Evolutionary conservation across 2,888 invertebrate species (phyloP).

Genomic region (Erebia aethiops): DNA sequence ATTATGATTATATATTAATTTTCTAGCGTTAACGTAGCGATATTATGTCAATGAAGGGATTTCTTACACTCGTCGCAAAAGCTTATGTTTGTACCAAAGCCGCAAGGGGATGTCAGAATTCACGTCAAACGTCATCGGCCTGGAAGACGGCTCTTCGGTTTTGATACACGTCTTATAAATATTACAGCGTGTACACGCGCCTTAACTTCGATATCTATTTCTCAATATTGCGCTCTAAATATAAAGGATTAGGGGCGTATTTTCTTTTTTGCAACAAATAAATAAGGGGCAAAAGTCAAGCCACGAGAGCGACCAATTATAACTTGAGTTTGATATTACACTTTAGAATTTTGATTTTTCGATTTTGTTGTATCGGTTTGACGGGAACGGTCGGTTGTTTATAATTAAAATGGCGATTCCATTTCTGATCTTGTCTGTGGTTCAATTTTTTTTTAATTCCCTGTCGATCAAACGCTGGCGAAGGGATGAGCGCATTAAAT

Average conservation of each 20-base stretch:
- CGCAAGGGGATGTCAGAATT: constrained; percentile 73
- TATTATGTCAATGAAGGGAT: not conserved
- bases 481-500: constrained; percentile 51
- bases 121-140: constrained; percentile 81
- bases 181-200: constrained; percentile 62
- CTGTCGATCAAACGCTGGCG: constrained; percentile 68
- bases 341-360: constrained; percentile 77
- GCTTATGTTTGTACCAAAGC: constrained; percentile 46
- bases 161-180: constrained; percentile 79
- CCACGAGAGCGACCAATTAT: constrained; percentile 74
- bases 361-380: constrained; percentile 74
- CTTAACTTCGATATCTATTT: constrained; percentile 49
- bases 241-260: constrained; percentile 19
- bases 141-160: constrained; percentile 79
- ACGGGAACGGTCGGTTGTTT: constrained; percentile 62
- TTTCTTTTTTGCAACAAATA: constrained; percentile 30
- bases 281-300: constrained; percentile 57
- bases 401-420: constrained; percentile 80
- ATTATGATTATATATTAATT: too few relatives aligned
- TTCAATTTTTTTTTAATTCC: constrained; percentile 57
- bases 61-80: not conserved
- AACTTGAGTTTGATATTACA: constrained; percentile 77
- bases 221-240: constrained; percentile 45
- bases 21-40: too few relatives aligned
- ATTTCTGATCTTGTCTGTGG: constrained; percentile 52